These are phyloP conservation scores for Patiria miniata DNA, from an alignment of 35 echinoderm and acorn worm species.

Conservation along the genomic window DNA sequence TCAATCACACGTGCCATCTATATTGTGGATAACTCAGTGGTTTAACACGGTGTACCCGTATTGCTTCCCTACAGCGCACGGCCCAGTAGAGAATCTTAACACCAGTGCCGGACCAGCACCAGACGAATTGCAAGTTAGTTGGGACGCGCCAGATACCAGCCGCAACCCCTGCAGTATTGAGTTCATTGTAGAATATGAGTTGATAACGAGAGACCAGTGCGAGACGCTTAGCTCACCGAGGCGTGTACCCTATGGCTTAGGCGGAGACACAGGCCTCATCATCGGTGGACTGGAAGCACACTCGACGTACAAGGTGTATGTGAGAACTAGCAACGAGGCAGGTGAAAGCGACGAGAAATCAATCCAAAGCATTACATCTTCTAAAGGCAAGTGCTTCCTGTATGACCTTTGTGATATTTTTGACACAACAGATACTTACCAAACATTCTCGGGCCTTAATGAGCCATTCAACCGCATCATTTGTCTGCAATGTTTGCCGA, in stretches of 20 bases:
- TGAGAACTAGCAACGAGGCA: constrained; percentile 10
- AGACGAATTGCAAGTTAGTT: not conserved
- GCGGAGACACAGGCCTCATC: not conserved
- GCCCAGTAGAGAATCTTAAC: not conserved
- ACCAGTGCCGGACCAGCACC: not conserved
- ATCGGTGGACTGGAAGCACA: constrained; percentile 17
- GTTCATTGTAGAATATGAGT: not conserved
- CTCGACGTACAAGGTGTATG: constrained; percentile 23
- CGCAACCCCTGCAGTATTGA: not conserved
- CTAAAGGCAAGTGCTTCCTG: not conserved
- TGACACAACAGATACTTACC: no score
- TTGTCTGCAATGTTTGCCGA: no score
- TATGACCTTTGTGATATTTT: no score
- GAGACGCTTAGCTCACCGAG: not conserved
- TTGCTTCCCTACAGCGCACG: not conserved
- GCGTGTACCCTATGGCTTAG: not conserved
- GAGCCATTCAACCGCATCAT: no score
- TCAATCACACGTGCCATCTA: not conserved
- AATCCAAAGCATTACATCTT: not conserved
- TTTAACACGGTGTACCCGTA: not conserved
- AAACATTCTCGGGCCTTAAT: no score
- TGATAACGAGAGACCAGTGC: constrained; percentile 34
- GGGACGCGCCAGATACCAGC: not conserved
- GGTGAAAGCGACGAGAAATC: not conserved
- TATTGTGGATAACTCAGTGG: no score